Conservation (phyloP, 23 tunicate genomes). For the Oikopleura dioica region DNA sequence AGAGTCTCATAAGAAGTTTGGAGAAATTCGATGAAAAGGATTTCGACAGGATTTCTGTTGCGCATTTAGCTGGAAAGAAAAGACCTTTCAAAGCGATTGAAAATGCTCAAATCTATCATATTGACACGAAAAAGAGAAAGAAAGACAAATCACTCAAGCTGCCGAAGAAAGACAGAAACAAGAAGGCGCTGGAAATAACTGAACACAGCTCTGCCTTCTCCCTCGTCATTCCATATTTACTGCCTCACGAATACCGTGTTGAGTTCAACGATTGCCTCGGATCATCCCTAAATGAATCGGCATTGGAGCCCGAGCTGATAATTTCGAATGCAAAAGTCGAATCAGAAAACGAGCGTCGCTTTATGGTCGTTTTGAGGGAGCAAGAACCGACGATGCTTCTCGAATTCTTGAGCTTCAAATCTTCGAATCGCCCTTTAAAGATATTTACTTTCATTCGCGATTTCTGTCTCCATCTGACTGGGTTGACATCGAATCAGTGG, state of each 20-base stretch:
- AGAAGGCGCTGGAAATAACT: neutral
- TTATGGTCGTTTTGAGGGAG: neutral
- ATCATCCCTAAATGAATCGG: neutral
- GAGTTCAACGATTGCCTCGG: slow-evolving; percentile 5
- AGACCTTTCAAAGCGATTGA: neutral
- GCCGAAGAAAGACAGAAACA: neutral
- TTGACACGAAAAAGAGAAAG: neutral
- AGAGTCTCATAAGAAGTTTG: too few relatives aligned
- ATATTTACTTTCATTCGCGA: neutral
- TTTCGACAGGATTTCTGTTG: neutral
- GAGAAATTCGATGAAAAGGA: too few relatives aligned
- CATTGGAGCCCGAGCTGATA: neutral
- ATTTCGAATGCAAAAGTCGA: neutral
- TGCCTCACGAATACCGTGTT: neutral
- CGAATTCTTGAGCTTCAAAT: neutral
- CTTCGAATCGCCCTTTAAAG: neutral
- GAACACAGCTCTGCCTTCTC: slow-evolving; percentile 6
- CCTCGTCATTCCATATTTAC: neutral
- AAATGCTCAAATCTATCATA: neutral
- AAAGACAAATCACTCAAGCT: neutral
- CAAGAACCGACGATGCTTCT: neutral
- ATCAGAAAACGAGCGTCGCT: neutral
- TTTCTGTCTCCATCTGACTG: neutral
- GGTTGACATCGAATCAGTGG: neutral
- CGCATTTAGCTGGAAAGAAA: neutral